A percentile compares a stretch with the other conserved stretches of the same genome.
These are phyloP conservation scores for Turritopsis rubra DNA, from an alignment of 30 jellyfish, hydroid and myxozoan species.

Conservation along the genomic window DNA sequence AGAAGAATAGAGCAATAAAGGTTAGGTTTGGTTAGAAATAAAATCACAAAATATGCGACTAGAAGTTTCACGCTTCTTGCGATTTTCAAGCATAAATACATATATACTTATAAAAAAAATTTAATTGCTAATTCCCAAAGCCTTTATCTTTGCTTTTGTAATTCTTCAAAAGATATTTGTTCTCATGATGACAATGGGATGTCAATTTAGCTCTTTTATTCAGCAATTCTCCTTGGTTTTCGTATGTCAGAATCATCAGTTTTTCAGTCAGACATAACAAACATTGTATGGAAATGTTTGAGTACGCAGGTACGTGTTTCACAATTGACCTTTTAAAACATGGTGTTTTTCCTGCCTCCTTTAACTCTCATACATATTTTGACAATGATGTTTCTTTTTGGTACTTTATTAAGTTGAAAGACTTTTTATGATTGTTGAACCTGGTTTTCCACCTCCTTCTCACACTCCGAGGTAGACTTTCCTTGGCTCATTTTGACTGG, in stretches of 20 bases:
- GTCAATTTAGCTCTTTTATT: conserved; percentile 8
- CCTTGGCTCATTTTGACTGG: background rate
- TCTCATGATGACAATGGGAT: conserved; percentile 3
- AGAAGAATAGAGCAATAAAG: too few relatives aligned
- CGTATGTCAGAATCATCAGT: background rate
- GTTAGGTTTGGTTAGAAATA: too few relatives aligned
- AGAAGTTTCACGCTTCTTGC: too few relatives aligned
- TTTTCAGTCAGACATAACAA: conserved; percentile 8
- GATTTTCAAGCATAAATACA: too few relatives aligned
- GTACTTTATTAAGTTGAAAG: background rate
- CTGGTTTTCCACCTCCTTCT: background rate
- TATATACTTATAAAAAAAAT: too few relatives aligned
- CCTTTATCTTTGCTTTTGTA: background rate
- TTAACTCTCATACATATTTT: background rate
- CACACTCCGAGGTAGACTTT: background rate
- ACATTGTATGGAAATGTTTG: background rate
- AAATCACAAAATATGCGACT: too few relatives aligned
- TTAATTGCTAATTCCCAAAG: background rate
- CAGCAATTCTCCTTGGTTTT: background rate
- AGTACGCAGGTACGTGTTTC: conserved; percentile 2
- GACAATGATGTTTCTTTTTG: background rate
- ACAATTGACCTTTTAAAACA: background rate
- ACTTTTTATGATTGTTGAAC: background rate
- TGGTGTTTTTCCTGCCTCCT: background rate
- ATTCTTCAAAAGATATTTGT: background rate